Evolutionary conservation across 2,888 invertebrate species (phyloP), one percentile per base, ranked within the genome.

Genomic region (Ophioninae sp.): DNA sequence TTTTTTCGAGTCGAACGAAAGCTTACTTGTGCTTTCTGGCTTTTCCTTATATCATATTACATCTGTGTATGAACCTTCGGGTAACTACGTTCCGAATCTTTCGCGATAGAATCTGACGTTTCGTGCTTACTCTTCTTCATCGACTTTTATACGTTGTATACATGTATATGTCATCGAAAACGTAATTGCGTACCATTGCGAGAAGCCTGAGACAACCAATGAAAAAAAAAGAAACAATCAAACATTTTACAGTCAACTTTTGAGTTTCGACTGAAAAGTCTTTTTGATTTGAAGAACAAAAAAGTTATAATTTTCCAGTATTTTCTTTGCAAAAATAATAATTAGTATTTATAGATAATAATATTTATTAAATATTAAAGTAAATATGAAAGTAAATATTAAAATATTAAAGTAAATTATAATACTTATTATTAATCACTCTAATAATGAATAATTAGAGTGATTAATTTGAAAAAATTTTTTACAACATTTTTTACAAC

Each of bases 71-170:
- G 37, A 22, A 63, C 69, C 51, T 41, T 73, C n/a, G 44, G 30
- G 65, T 67, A 79, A 58, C 72, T 73, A 58, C 7, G 13, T 73
- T 68, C 72, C 22, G 41, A 74, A 77, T 73, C 80, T 73, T 69
- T 80, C 83, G 41, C 76, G 72, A 85, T 83, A 84, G 82, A 86
- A 82, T 65, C 63, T 76, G 78, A 79, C 78, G 37, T 81, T 80
- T 83, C 59, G 41, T 83, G 71, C 51, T 78, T 63, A 41, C 63
- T 71, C 71, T 71, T 63, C 61, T 39, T 63, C 75, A 64, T 61
- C 44, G 73, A 17, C 41, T 59, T 58, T n/a, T 10, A 64, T 10
- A 78, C 3, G 30, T 39, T 63, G n/a, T 41, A 61, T 13, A 44
- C 0, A 7, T 10, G 59, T 59, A 68, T 61, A 78, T 61, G 51